Evolutionary conservation across 2,888 invertebrate genomes (phyloP), one percentile per base, ranked within the genome.

Genomic region (Chloromyia formosa): DNA sequence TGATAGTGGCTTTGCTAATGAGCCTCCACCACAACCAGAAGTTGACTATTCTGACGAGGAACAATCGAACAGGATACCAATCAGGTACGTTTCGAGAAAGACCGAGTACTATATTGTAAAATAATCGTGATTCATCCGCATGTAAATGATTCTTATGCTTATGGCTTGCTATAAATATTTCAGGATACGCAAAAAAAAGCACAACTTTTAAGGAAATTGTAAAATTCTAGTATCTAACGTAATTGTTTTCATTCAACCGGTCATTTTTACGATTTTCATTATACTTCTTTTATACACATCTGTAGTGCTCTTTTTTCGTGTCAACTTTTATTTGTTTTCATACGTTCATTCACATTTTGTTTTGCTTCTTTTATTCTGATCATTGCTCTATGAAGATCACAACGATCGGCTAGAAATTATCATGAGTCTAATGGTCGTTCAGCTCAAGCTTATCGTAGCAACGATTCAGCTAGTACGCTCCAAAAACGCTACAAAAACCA

Each of bases 41-140:
- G 90, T 94, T 76, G 95, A 95, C 85, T 95, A 95, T 84, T 95
- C 94, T 71, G 95, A 95, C 82, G 95, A 95, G 86, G 95, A 95
- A 83, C 92, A 91, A 75, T 89, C 91, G 23, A 88, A 81, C 87
- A 87, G 88, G 80, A 84, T 88, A 78, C 86, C 87, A 69, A 86
- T 86, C 81, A 86, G 88, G 88, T 88, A 35, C 18, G 45, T 20
- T 1, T 4, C 10, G 42, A 35, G 27, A 35, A 35, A 7, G 27
- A 35, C 7, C 3, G 7, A 35, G 7, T 35, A 3, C n/a, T 45
- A 45, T 10, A 45, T 10, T 5, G 18, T 18, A 60, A 60, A 60
- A 23, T 60, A 14, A 23, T 1, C 60, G 23, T 60, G 23, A 20
- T 12, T 62, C 18, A 62, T 62, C 42, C n/a, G 35, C 42, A 62